Evolutionary conservation across 2,113 vertebrate species (phyloP), one percentile per base, ranked within the genome.

Genomic region (Sylvilagus bachmani): DNA sequence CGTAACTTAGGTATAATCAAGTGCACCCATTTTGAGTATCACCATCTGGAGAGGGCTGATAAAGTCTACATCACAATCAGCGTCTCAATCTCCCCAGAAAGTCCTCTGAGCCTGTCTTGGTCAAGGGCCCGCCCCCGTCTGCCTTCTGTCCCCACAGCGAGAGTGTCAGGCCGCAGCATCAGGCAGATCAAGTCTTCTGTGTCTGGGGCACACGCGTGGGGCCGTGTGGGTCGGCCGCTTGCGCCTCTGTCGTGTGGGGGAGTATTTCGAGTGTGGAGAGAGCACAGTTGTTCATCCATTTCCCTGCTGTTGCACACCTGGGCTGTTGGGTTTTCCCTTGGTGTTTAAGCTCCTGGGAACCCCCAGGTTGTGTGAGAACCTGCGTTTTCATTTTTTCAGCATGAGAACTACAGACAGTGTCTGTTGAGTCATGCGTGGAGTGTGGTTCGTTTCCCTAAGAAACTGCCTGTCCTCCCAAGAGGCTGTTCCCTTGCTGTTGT

Each of bases 161-260:
- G 85, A 85, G 36, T 31, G 44, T 33, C 21, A 5, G 10, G 22
- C 24, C 5, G 6, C 13, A 61, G 89, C 24, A 29, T 5, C 70
- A 3, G 2, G 27, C 31, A 33, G 53, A 21, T 4, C 14, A 16
- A 29, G 9, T 14, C 21, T 27, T n/a, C 29, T 8, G 12, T 5
- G 19, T n/a, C 53, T 70, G 27, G 66, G 80, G 3, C 21, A 8
- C 33, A 24, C 10, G 2, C 29, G 0, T 2, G 21, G 12, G 3
- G 3, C 2, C 5, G 44, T 44, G 4, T 19, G 6, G n/a, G 2
- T 6, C n/a, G 1, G 5, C n/a, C 16, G 7, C 33, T 38, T 21
- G 51, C 19, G 53, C 33, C 38, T 86, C n/a, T 19, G 53, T 44
- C 13, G 17, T 9, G n/a, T 64, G 31, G 69, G 33, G 31, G 31